Evolutionary conservation across 1,140 invertebrate species (phyloP).

Genomic region (Atta colombica): DNA sequence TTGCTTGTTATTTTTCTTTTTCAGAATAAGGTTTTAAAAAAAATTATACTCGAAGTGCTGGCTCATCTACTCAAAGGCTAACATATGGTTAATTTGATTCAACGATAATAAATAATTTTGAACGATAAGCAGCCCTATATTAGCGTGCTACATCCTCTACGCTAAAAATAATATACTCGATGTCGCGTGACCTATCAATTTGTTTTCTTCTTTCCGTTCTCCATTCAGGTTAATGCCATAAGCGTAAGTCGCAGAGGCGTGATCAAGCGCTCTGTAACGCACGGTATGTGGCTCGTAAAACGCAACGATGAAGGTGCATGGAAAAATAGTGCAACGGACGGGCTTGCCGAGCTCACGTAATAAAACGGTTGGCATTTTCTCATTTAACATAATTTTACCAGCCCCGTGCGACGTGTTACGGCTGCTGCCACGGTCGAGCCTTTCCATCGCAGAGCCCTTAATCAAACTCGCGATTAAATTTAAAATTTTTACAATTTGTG

Average conservation of each 20-base stretch:
- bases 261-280: slow-evolving; percentile 53
- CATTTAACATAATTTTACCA: slow-evolving; percentile 66
- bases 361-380: slow-evolving; percentile 68
- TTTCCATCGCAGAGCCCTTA: not conserved
- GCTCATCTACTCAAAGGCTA: too few relatives aligned
- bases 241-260: slow-evolving; percentile 29
- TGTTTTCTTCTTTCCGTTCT: slow-evolving; percentile 13
- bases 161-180: slow-evolving; percentile 3
- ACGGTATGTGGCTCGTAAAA: slow-evolving; percentile 55
- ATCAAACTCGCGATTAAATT: slow-evolving; percentile 12
- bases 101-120: slow-evolving; percentile 6
- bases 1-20: too few relatives aligned
- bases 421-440: slow-evolving; percentile 40
- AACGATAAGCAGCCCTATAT: not conserved
- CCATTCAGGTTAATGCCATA: slow-evolving; percentile 21
- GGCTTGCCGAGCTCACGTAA: slow-evolving; percentile 57
- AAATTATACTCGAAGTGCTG: too few relatives aligned
- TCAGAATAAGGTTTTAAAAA: too few relatives aligned
- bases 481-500: not conserved
- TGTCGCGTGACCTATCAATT: slow-evolving; percentile 39
- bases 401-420: not conserved
- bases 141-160: not conserved
- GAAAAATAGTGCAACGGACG: slow-evolving; percentile 61
- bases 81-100: not conserved
- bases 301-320: slow-evolving; percentile 45